These are phyloP conservation scores for Calameuta filiformis DNA, from an alignment of 2,888 invertebrate species.

Conservation along the genomic window DNA sequence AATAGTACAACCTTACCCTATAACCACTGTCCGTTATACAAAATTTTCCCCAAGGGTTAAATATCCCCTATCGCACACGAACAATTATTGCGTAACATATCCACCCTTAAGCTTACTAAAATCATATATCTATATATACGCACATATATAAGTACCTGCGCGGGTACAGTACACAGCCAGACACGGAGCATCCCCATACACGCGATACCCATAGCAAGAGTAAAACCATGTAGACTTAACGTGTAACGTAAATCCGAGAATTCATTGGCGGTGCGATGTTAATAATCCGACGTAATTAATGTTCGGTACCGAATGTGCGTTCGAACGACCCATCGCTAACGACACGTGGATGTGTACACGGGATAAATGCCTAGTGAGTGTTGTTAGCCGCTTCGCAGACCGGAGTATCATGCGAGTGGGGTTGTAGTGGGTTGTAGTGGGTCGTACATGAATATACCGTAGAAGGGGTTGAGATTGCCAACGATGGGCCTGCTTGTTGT, in stretches of 20 bases:
- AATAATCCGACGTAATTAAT: slow-evolving; percentile 44
- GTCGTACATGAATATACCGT: not conserved
- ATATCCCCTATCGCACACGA: not conserved
- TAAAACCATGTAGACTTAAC: not conserved
- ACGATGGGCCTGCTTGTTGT: not conserved
- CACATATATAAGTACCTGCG: not conserved
- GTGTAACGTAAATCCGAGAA: slow-evolving; percentile 24
- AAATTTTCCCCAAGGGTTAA: not conserved
- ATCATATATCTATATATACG: not conserved
- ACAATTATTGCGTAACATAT: not conserved
- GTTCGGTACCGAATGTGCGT: slow-evolving; percentile 34
- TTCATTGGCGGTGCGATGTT: slow-evolving; percentile 38
- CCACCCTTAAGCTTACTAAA: not conserved
- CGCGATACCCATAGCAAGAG: not conserved
- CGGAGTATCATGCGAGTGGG: not conserved
- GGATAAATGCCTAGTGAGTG: not conserved
- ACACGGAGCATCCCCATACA: not conserved
- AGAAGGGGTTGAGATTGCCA: not conserved
- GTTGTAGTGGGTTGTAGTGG: not conserved
- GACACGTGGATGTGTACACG: slow-evolving; percentile 3
- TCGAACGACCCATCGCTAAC: slow-evolving; percentile 30
- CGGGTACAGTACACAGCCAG: not conserved
- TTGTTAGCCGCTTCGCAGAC: not conserved
- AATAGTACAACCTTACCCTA: not conserved
- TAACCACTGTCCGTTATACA: not conserved